Evolutionary conservation across 2,113 vertebrate species (phyloP), one percentile per base, ranked within the genome.

Genomic region (Odocoileus hemionus): DNA sequence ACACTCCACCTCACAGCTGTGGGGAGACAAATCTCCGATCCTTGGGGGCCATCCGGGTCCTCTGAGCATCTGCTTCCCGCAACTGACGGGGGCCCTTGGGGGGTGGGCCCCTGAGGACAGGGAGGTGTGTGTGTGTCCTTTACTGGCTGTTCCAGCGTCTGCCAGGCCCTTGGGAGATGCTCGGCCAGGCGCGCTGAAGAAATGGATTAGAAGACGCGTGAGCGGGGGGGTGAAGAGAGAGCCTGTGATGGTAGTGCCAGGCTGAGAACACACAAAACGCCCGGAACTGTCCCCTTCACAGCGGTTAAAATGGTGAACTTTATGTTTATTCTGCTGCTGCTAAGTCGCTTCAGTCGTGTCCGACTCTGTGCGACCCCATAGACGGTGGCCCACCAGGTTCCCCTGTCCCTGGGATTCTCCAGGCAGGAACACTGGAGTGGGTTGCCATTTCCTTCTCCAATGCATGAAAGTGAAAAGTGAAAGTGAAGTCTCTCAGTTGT

Each of bases 241-340:
- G 64, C 39, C 45, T 23, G 23, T 28, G 67, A 28, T 13, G 30
- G 91, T 1, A 3, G 39, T 25, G 3, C 33, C 7, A 7, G 0
- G 1, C 25, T 11, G 89, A 76, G 67, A 45, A 10, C 30, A 39
- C 30, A 9, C 28, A 14, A 9, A 26, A n/a, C 1, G 8, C 8
- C 0, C 6, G 6, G 19, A 5, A 5, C 0, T 7, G 8, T 0
- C 15, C 54, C 5, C 74, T 23, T 21, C 17, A 19, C 7, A 2
- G 1, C 0, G 21, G 61, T 4, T 74, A 47, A 47, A 74, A n/a
- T 1, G 7, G 11, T 25, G 19, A 21, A 9, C 74, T n/a, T 47
- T 58, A 58, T 4, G 1, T 6, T 14, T 13, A 50, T 50, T 50
- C 47, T 50, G 47, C 47, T 50, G 47, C 47, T 50, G 47, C 47